Evolutionary conservation across 2,888 invertebrate genomes (phyloP), one percentile per base, ranked within the genome.

Genomic region (Griposia aprilina): DNA sequence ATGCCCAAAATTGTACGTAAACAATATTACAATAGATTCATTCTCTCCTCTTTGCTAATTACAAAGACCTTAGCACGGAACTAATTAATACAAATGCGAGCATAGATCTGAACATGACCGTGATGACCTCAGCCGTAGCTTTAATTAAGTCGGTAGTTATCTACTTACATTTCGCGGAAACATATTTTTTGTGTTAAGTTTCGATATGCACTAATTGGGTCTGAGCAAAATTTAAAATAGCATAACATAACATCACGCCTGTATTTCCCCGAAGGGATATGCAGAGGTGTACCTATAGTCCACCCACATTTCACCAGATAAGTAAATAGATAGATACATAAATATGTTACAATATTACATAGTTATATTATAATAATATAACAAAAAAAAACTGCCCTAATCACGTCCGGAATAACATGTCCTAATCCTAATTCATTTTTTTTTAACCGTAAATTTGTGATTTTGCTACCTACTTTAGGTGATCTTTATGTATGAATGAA

Each of bases 21-120:
- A 59, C 36, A 36, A 50, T 20, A 23, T 65, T 15, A 67, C 50
- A 68, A 50, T 50, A 1, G 48, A 15, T 23, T 23, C 26, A 13
- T 68, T 48, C 20, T 20, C 52, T 68, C 52, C 30, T 55, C 23
- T 52, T n/a, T 55, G 55, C 45, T 83, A 74, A 76, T 78, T 67
- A 55, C 10, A 63, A 73, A 66, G 36, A 69, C 70, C 81, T 63
- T 73, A 23, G 26, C n/a, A n/a, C 52, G 52, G 30, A 59, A 55
- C 52, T 68, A 84, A 82, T 84, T 45, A 80, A 84, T 76, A 73
- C 62, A 66, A 81, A 71, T 66, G 77, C 84, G 76, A 71, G 17
- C 65, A 72, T 68, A 76, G 41, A 65, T 45, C 77, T 68, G 60
- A 76, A 65, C 83, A 83, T 26, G n/a, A 41, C 69, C 69, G 65